These are phyloP conservation scores for Troglohyphantes excavatus DNA, from an alignment of 2,888 invertebrate species.

Conservation along the genomic window DNA sequence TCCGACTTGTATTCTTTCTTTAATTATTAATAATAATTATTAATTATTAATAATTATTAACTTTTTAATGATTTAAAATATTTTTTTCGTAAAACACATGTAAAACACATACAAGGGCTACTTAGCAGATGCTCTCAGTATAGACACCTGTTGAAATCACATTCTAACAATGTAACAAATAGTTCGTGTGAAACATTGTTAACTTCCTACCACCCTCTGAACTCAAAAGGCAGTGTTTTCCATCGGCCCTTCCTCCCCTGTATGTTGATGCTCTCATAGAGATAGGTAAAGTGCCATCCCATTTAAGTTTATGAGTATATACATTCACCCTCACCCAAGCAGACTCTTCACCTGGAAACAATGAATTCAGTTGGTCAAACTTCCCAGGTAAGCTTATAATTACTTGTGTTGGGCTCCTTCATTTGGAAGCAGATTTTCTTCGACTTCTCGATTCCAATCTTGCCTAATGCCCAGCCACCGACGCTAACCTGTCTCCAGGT, in stretches of 20 bases:
- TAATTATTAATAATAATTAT: no score
- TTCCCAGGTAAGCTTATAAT: conserved; percentile 57
- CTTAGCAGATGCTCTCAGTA: no score
- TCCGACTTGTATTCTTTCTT: no score
- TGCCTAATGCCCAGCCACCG: conserved; percentile 41
- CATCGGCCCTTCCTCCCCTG: background rate
- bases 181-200: background rate
- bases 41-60: no score
- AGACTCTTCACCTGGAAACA: conserved; percentile 40
- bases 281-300: background rate
- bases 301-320: background rate
- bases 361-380: conserved; percentile 7
- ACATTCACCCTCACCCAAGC: background rate
- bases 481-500: conserved; percentile 49
- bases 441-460: conserved; percentile 52
- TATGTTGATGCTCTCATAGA: background rate
- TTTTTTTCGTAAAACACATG: no score
- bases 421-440: conserved; percentile 55
- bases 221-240: background rate
- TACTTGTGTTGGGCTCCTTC: conserved; percentile 38
- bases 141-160: no score
- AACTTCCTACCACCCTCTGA: no score
- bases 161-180: background rate
- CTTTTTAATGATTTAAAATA: no score
- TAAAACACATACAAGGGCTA: no score